Evolutionary conservation across 2,113 vertebrate species (phyloP).

Genomic region (Serilophus lunatus): DNA sequence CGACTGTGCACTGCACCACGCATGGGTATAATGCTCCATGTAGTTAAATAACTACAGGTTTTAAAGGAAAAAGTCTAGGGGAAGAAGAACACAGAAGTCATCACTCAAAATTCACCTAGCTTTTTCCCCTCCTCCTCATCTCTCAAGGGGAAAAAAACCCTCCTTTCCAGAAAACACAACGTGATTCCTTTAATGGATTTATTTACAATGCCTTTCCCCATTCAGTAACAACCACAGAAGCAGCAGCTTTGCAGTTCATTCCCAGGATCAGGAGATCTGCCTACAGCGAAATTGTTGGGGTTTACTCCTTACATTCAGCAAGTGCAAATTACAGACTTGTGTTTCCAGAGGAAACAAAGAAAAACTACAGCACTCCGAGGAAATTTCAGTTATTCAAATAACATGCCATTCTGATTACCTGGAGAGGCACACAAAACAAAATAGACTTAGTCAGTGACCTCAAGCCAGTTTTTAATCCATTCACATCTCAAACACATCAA

Average conservation of each 20-base stretch:
- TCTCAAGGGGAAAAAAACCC: background rate
- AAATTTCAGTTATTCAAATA: background rate
- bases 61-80: background rate
- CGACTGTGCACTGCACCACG: too few species aligned
- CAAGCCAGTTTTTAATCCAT: background rate
- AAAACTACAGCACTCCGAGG: background rate
- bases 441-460: background rate
- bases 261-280: background rate
- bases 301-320: background rate
- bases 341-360: conserved; percentile 5
- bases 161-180: background rate
- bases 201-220: background rate
- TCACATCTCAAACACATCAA: background rate
- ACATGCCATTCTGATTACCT: background rate
- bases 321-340: background rate
- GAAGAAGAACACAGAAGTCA: background rate
- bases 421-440: background rate
- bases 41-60: background rate
- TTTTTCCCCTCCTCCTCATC: background rate
- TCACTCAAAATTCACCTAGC: background rate
- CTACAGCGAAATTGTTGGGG: background rate
- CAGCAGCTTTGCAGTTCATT: background rate
- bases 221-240: background rate
- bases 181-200: background rate
- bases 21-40: accelerated